Evolutionary conservation across 2,888 invertebrate species (phyloP), one percentile per base, ranked within the genome.

Genomic region (Drosophila koepferae): DNA sequence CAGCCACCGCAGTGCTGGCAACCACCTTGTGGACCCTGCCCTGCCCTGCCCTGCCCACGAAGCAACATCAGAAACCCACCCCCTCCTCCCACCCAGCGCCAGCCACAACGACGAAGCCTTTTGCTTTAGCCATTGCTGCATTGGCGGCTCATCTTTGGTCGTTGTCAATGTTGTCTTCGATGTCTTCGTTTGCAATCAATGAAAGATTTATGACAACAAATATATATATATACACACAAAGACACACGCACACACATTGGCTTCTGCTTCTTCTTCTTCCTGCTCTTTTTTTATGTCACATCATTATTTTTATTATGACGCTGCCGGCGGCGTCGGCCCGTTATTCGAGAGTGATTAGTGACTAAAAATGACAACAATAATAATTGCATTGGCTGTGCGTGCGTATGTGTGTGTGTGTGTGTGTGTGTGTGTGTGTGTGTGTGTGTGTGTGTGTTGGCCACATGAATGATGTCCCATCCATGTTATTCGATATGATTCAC

Each of bases 171-270:
- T 70, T 74, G 82, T 87, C 77, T 73, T 77, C 85, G 85, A 85
- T 81, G 85, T 89, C 85, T 85, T 85, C 85, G 87, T 85, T 85
- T 89, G 85, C 85, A 86, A 85, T 85, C 85, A 85, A 85, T 89
- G 82, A 84, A 89, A 85, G 85, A 85, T 85, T 85, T 85, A 85
- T 85, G 85, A 89, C 89, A 78, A 62, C 69, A 73, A 12, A 72
- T 46, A 59, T 14, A 56, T 31, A 40, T 31, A 46, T 54, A 41
- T 4, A 38, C 44, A 60, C 55, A 68, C 55, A 41, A n/a, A n/a
- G n/a, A n/a, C n/a, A n/a, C n/a, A n/a, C n/a, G n/a, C 38, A 58
- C 3, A 53, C 18, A 31, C 28, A 56, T n/a, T 38, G 40, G 38
- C 36, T 74, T 28, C 38, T 41, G 55, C 55, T 36, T 36, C 53